Evolutionary conservation across 2,113 vertebrate species (phyloP).

Genomic region (Oreocharis arfaki): DNA sequence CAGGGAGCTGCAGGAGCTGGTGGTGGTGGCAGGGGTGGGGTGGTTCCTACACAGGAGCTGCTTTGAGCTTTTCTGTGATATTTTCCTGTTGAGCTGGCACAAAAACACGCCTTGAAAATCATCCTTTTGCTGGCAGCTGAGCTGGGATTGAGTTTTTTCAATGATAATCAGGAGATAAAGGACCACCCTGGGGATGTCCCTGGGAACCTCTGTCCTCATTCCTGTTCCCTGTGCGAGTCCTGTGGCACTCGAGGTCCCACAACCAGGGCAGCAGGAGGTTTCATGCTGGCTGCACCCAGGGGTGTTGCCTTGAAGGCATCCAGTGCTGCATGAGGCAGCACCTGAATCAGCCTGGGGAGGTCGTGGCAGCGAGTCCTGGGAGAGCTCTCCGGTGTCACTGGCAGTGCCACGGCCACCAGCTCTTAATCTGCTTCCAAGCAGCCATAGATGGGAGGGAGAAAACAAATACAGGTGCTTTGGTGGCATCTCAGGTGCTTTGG

Average conservation of each 20-base stretch:
- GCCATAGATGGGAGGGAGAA: neutral
- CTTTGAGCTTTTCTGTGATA: neutral
- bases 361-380: neutral
- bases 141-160: neutral
- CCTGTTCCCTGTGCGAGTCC: neutral
- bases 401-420: neutral
- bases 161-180: neutral
- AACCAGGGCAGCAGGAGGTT: neutral
- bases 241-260: fast-evolving
- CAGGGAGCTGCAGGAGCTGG: neutral
- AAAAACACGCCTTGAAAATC: neutral
- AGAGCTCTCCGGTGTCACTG: neutral
- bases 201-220: fast-evolving
- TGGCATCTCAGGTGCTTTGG: too few species aligned
- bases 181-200: fast-evolving
- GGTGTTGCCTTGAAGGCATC: neutral
- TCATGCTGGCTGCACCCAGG: neutral
- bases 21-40: neutral
- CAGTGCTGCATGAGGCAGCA: neutral
- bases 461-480: too few species aligned
- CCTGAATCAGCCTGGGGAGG: neutral
- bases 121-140: neutral
- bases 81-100: neutral
- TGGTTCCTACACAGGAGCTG: fast-evolving
- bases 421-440: neutral